A percentile compares a stretch with the other conserved stretches of the same genome.
Evolutionary conservation across 2,797 vertebrate genomes (phyloP).

Genomic region (Sebastes goodei): DNA sequence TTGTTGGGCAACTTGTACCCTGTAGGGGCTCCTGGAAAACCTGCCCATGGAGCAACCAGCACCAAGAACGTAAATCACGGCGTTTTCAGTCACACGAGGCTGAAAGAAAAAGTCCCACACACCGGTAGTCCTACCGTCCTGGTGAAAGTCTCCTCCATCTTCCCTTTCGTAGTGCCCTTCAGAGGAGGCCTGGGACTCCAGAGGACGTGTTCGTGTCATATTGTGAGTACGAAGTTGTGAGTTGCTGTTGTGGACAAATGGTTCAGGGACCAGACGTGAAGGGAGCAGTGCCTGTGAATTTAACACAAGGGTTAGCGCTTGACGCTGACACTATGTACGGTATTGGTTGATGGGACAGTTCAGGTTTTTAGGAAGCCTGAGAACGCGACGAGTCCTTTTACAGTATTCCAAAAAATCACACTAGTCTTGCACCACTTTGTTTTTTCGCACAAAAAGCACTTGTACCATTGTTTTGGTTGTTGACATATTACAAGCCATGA

Average conservation of each 20-base stretch:
- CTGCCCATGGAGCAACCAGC: neutral
- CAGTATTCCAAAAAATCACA: constrained; percentile 46
- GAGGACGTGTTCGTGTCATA: constrained; percentile 21
- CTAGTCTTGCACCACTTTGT: constrained; percentile 45
- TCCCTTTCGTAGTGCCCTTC: constrained; percentile 7
- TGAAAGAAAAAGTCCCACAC: constrained; percentile 10
- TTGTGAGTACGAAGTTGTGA: constrained; percentile 23
- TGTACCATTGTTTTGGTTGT: constrained; percentile 32
- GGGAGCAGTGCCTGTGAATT: constrained; percentile 61
- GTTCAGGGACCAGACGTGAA: constrained; percentile 53
- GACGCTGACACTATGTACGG: neutral
- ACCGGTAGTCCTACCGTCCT: neutral
- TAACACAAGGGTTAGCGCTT: neutral
- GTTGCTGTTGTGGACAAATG: constrained; percentile 17
- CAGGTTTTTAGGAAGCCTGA: constrained; percentile 11
- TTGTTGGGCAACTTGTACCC: neutral
- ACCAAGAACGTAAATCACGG: neutral
- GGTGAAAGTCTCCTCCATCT: constrained; percentile 20
- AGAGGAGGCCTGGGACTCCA: neutral
- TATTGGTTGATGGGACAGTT: constrained; percentile 5
- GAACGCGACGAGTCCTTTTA: constrained; percentile 17
- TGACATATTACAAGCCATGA: constrained; percentile 52
- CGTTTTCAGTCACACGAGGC: neutral
- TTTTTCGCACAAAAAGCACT: constrained; percentile 54
- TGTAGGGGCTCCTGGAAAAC: neutral